phyloP scores from a whole-genome alignment of 2,113 vertebrate species.

The Dicerorhinus sumatrensis region DNA sequence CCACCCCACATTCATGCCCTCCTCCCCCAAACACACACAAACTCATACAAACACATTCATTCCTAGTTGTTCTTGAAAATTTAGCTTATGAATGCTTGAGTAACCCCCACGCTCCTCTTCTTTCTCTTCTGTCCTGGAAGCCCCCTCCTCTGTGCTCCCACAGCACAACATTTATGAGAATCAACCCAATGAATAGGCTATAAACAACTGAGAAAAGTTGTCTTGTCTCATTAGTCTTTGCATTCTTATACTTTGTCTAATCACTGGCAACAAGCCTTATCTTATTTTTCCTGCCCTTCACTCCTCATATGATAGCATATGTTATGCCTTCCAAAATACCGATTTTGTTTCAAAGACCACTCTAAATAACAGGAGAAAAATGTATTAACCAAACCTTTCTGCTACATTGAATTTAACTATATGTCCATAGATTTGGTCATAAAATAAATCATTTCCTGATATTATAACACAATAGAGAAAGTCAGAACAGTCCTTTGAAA shows the following conservation, averaged over 20 bases:
- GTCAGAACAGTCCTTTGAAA: background rate
- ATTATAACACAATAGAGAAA: background rate
- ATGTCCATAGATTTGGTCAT: background rate
- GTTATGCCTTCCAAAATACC: background rate
- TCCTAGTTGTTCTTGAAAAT: background rate
- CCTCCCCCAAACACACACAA: background rate
- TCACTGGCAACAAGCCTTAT: background rate
- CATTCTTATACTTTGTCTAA: background rate
- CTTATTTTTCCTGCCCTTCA: background rate
- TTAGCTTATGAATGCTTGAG: background rate
- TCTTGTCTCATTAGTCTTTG: background rate
- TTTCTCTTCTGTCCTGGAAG: background rate
- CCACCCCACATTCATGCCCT: accelerated
- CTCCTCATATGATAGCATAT: background rate
- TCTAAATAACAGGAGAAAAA: background rate
- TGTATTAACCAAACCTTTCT: background rate
- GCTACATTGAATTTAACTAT: background rate
- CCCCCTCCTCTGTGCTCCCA: background rate
- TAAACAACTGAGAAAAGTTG: background rate
- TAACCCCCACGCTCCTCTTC: background rate
- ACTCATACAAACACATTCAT: background rate
- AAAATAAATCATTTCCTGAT: background rate
- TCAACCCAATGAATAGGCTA: background rate
- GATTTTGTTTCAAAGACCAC: background rate
- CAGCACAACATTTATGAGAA: background rate